Evolutionary conservation across 2,888 invertebrate species (phyloP).

Genomic region (Criorhina ranunculi): DNA sequence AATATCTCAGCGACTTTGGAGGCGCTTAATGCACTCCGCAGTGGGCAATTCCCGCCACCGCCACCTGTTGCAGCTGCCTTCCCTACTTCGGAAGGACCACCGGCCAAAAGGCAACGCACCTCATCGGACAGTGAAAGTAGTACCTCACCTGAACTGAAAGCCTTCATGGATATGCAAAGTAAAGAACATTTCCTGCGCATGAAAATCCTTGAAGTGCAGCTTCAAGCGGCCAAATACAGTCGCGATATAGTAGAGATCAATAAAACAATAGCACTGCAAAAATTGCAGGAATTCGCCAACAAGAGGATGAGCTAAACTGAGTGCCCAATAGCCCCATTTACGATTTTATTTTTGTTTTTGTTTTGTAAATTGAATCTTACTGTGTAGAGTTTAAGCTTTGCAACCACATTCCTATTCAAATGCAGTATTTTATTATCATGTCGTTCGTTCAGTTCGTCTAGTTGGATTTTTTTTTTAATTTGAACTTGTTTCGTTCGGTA

Average conservation of each 20-base stretch:
- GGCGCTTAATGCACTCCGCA: constrained; percentile 83
- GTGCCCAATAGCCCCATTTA: background rate
- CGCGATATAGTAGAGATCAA: constrained; percentile 87
- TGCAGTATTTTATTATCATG: constrained; percentile 69
- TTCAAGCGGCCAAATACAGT: constrained; percentile 84
- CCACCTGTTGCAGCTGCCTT: constrained; percentile 81
- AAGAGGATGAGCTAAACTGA: constrained; percentile 81
- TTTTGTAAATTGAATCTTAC: constrained; percentile 60
- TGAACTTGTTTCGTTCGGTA: constrained; percentile 39
- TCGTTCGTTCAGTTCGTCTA: constrained; percentile 38
- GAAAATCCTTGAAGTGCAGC: constrained; percentile 84
- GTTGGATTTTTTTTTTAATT: background rate
- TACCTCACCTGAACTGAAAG: constrained; percentile 80
- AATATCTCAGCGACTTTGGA: constrained; percentile 84
- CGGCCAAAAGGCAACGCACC: constrained; percentile 81
- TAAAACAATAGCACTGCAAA: constrained; percentile 87
- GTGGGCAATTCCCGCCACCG: constrained; percentile 83
- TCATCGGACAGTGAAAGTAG: constrained; percentile 78
- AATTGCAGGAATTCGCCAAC: constrained; percentile 85
- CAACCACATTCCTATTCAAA: constrained; percentile 75
- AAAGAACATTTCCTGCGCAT: constrained; percentile 84
- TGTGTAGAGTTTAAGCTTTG: constrained; percentile 69
- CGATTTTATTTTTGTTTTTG: constrained; percentile 22
- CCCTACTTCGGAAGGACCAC: constrained; percentile 79
- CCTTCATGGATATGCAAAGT: constrained; percentile 84